Evolutionary conservation across 2,113 vertebrate genomes (phyloP).

Genomic region (Stomatorhinus ivindoensis): DNA sequence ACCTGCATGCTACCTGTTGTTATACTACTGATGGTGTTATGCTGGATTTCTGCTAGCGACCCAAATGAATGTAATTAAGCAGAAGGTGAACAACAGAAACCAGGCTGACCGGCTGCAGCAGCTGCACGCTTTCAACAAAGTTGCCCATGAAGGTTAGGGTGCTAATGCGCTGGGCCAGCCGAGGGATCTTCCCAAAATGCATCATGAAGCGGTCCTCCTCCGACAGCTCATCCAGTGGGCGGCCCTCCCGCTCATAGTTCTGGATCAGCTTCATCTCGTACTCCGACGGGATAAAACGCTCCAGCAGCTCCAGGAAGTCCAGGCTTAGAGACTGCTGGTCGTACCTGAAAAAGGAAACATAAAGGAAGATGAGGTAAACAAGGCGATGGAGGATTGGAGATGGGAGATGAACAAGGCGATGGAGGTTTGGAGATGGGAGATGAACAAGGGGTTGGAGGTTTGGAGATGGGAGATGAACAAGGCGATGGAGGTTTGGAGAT

Average conservation of each 20-base stretch:
- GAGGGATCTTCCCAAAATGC: conserved; percentile 82
- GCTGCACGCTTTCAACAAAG: conserved; percentile 74
- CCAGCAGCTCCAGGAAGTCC: conserved; percentile 87
- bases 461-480: background rate
- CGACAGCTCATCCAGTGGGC: conserved; percentile 68
- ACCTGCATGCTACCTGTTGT: background rate
- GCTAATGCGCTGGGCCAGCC: conserved; percentile 75
- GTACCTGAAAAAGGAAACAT: conserved; percentile 60
- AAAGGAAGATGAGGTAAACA: background rate
- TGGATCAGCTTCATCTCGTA: conserved; percentile 75
- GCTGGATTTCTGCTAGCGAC: background rate
- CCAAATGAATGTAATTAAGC: background rate
- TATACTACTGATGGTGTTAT: background rate
- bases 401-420: background rate
- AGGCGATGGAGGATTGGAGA: background rate
- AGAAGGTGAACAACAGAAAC: background rate
- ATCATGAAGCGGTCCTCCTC: conserved; percentile 85
- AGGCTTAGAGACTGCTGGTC: conserved; percentile 77
- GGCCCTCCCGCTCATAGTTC: conserved; percentile 79
- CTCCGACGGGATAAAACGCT: conserved; percentile 83
- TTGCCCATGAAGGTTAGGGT: conserved; percentile 93
- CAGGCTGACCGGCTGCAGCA: conserved; percentile 75
- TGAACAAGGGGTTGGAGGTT: background rate
- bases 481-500: background rate
- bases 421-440: background rate